Evolutionary conservation across 2,797 vertebrate genomes (phyloP), one percentile per base, ranked within the genome.

Genomic region (Moxostoma hubbsi): DNA sequence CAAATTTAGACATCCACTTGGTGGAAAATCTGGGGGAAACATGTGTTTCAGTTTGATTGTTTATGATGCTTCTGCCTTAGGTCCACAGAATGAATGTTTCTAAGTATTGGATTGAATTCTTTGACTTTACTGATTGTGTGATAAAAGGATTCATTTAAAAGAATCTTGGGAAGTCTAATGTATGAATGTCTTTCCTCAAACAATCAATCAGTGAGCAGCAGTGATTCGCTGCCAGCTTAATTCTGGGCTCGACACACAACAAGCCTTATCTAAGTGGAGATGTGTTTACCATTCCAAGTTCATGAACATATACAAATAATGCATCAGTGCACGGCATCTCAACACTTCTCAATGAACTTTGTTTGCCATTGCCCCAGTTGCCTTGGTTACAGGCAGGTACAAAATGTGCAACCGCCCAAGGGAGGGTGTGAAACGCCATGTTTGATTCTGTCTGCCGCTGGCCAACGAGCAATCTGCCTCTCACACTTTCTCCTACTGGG

Each of bases 361-460:
- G 50, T 76, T 61, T 79, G 85, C 88, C 88, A 88, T 90, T 87
- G 88, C 80, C 87, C 87, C 24, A 59, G 89, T 89, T 90, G 87
- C 86, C 84, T 64, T 86, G 84, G 87, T 88, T 87, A 88, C 84
- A 0, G 24, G 72, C 86, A 89, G 89, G 89, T 88, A 86, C 85
- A 80, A 87, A 88, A 81, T 89, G 81, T 74, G 84, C 85, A 82
- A 83, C 75, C 43, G 74, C 64, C 82, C 64, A 66, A 71, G 83
- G 85, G 80, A 86, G 73, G 85, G 87, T 86, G 90, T 88, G 80
- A 92, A 92, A 91, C 24, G 24, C 24, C 24, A 24, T 85, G 84
- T 24, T 24, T 24, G 24, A 24, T 24, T 24, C 24, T 24, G 24
- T 87, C 87, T 85, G 82, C 75, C 78, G 75, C 73, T 82, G 77